These are phyloP conservation scores for Macquaria ambigua DNA, from an alignment of 2,113 vertebrate genomes.

Conservation along the genomic window DNA sequence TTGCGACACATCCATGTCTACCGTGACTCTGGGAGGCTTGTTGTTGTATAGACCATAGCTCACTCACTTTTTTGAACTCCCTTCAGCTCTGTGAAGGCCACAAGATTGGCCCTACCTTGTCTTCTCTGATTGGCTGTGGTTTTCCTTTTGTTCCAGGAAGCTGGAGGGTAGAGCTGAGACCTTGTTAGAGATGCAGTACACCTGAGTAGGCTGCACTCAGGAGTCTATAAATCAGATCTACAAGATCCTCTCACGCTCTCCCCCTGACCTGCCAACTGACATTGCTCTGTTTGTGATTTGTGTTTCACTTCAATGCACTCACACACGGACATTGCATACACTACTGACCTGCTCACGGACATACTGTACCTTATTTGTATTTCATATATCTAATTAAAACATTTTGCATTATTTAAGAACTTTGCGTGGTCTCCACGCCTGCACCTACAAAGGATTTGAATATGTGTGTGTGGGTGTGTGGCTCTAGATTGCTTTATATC, in stretches of 20 bases:
- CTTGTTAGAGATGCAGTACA: background rate
- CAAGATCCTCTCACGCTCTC: background rate
- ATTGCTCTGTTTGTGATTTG: constrained; percentile 6
- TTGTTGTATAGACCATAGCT: background rate
- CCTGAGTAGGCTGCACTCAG: background rate
- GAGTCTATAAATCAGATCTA: constrained; percentile 10
- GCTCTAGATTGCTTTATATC: too few species aligned
- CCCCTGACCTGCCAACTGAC: background rate
- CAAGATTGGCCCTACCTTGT: background rate
- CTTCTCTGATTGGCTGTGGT: background rate
- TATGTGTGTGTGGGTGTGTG: background rate
- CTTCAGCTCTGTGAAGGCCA: background rate
- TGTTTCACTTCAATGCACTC: background rate
- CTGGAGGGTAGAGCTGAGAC: background rate
- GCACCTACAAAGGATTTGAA: background rate
- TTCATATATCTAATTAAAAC: background rate
- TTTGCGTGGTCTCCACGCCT: background rate
- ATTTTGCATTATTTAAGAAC: background rate
- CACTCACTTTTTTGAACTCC: background rate
- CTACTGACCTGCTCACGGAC: background rate
- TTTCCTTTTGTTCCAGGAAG: background rate
- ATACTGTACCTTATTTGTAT: background rate
- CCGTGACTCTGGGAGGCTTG: background rate
- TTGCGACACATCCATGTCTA: background rate
- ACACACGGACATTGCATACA: background rate